Conservation (phyloP, 2,797 vertebrate species). For the Sardinella longiceps region DNA sequence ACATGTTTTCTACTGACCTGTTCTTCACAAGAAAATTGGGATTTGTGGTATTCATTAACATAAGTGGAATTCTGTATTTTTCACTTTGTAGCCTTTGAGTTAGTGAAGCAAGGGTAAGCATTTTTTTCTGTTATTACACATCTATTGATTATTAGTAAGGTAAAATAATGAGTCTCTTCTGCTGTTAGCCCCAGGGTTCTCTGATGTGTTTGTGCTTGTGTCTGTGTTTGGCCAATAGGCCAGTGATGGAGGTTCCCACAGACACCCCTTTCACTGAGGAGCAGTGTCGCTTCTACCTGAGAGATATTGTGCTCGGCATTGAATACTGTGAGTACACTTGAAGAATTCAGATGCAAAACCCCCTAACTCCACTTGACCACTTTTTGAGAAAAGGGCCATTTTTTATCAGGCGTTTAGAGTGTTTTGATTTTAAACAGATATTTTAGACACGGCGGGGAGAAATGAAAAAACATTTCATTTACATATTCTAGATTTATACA, state of each 20-base stretch:
- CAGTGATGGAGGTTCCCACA: constrained; percentile 93
- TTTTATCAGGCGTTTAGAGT: too few relatives aligned
- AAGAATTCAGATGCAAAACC: too few relatives aligned
- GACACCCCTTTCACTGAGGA: constrained; percentile 86
- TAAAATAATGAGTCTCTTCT: background rate
- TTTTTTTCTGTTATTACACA: background rate
- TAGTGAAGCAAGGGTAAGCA: constrained; percentile 93
- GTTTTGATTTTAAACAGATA: too few relatives aligned
- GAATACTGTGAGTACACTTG: constrained; percentile 85
- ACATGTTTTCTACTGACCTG: background rate
- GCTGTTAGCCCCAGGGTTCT: background rate
- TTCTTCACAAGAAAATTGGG: background rate
- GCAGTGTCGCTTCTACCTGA: constrained; percentile 86
- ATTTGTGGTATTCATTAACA: background rate
- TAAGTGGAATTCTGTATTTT: background rate
- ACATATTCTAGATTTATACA: too few relatives aligned
- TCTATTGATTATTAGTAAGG: background rate
- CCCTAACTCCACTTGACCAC: too few relatives aligned
- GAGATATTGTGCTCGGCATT: constrained; percentile 90
- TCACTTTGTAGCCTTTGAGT: constrained; percentile 87
- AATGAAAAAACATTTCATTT: too few relatives aligned
- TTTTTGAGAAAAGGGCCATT: too few relatives aligned
- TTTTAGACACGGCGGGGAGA: too few relatives aligned
- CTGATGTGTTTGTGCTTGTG: background rate
- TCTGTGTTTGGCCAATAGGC: constrained; percentile 66